Base-by-base conservation (phyloP, 2,888 invertebrate genomes). In the Aleiodes leptofemur region DNA sequence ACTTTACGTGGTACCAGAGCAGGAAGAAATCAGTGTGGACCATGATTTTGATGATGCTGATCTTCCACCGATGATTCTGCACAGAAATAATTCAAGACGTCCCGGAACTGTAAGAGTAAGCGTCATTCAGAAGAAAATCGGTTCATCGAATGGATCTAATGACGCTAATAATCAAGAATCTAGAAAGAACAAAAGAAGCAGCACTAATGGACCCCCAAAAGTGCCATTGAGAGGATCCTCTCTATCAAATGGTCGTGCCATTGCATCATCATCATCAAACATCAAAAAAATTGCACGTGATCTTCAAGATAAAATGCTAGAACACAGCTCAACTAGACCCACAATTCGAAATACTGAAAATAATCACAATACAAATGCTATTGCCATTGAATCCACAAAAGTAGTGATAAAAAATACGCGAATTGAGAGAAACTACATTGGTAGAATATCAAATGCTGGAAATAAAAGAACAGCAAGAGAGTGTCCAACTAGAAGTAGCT, bases 1-100 rank as follows among this genome's bases (percentile, higher is more conserved):
- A 5, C 69, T 85, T 14, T 84, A 85, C 80, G 85, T 85, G 23
- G 84, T 85, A 29, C 83, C 83, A 74, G 85, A 85, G 64, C 82
- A 82, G 57, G 84, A 84, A 66, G 84, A 85, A 66, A 70, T 55
- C 43, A 55, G 71, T 34, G 80, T 79, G 31, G 79, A 78, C 75
- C 79, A 83, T 23, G 80, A 83, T 43, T 75, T 80, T 9, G 82
- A 81, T 43, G 81, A 81, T 48, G 76, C 81, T 53, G 82, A 82
- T 55, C 69, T 78, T 14, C 64, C 79, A 6, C 80, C 79, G 34
- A 69, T 81, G 48, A 69, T 79, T 31, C 79, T 83, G 76, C 82
- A 83, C 29, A 79, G 84, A 8, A 80, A 82, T 29, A 85, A 85
- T 74, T 85, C 84, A 2, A 80, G 83, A 31, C 82, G 84, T n/a